Evolutionary conservation across 2,888 invertebrate species (phyloP).

Genomic region (Portevinia maculata): DNA sequence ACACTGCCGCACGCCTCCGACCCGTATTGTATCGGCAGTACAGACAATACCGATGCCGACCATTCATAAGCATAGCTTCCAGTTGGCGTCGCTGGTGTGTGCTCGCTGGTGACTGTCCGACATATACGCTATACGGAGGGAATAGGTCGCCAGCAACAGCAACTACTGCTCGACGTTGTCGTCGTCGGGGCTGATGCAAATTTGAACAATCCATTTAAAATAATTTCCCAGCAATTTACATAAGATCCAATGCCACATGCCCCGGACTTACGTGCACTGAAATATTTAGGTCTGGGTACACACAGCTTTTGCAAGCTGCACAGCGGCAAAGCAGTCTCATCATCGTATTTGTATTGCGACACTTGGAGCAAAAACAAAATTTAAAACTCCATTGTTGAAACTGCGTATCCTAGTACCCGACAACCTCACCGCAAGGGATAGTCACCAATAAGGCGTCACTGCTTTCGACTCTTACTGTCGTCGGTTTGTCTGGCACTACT

Average conservation of each 20-base stretch:
- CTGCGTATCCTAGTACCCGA: no score
- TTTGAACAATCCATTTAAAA: conserved; percentile 68
- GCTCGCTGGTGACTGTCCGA: conserved; percentile 50
- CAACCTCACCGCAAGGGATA: background rate
- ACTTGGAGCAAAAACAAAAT: conserved; percentile 14
- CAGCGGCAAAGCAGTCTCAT: conserved; percentile 21
- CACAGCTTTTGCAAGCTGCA: conserved; percentile 15
- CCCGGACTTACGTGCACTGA: conserved; percentile 53
- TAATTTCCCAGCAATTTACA: conserved; percentile 68
- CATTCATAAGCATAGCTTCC: conserved; percentile 63
- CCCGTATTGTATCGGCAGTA: background rate
- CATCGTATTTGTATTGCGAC: conserved; percentile 14
- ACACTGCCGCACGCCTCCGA: no score
- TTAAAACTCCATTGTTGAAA: conserved; percentile 9
- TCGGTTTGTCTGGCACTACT: no score
- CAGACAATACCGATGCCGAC: conserved; percentile 30
- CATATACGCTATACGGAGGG: conserved; percentile 33
- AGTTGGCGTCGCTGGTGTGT: conserved; percentile 63
- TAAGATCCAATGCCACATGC: conserved; percentile 68
- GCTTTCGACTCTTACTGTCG: background rate
- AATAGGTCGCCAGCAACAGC: conserved; percentile 6
- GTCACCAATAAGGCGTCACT: background rate
- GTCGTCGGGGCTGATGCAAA: conserved; percentile 57
- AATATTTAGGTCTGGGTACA: conserved; percentile 63
- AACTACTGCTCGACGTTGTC: conserved; percentile 20